phyloP scores from a whole-genome alignment of 23 tunicate species.

The Halocynthia aurantium region DNA sequence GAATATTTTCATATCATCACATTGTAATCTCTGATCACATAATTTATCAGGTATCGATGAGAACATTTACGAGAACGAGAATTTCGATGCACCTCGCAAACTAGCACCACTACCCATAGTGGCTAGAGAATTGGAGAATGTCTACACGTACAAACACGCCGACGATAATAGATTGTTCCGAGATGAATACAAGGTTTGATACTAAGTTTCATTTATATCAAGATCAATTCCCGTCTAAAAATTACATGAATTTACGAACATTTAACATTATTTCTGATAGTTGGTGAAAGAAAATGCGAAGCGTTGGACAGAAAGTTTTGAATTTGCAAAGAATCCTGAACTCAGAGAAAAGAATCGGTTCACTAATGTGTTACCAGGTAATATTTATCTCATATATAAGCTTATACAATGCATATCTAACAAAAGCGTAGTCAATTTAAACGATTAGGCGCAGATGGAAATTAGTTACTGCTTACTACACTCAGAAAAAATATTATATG shows the following conservation, averaged over 20 bases:
- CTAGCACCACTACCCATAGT: neutral
- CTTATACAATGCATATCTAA: too few relatives aligned
- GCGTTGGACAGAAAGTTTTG: neutral
- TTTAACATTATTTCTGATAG: neutral
- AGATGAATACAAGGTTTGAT: conserved; percentile 20
- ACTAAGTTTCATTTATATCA: neutral
- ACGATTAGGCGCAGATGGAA: too few relatives aligned
- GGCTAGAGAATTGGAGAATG: conserved; percentile 2
- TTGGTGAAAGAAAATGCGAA: neutral
- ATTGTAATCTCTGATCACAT: too few relatives aligned
- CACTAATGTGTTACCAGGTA: conserved; percentile 18
- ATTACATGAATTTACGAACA: too few relatives aligned
- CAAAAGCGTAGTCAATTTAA: too few relatives aligned
- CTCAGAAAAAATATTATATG: too few relatives aligned
- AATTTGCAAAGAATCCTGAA: neutral
- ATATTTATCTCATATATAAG: too few relatives aligned
- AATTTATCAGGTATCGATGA: neutral
- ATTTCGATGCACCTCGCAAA: neutral
- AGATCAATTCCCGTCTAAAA: too few relatives aligned
- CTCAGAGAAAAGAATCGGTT: conserved; percentile 14
- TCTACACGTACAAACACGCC: conserved; percentile 1
- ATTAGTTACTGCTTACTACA: too few relatives aligned
- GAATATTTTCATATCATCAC: too few relatives aligned
- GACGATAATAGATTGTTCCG: conserved; percentile 18
- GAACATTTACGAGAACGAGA: neutral